Base-by-base conservation (phyloP, 2,797 vertebrate genomes). In the Luscinia luscinia region DNA sequence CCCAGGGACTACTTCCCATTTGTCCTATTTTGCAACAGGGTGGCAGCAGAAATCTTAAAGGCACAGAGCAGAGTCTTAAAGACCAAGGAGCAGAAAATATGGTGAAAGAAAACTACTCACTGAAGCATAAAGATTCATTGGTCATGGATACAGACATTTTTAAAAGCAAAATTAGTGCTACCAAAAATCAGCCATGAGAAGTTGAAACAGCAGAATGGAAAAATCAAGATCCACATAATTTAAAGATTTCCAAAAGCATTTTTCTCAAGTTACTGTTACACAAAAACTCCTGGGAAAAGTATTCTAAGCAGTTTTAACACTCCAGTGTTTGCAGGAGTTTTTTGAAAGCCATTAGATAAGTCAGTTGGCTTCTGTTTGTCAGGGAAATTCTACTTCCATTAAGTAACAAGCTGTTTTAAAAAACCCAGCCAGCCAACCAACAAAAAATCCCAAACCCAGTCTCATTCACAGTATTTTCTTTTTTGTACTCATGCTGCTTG, bases 251-350 rank as follows among this genome's bases (percentile, higher is more conserved):
- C 66, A 70, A 40, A 67, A 23, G 45, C 67, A 11, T 70, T 92
- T 70, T 86, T 68, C 46, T 87, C 34, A 84, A 73, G 73, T 88
- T 88, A 81, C 55, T 73, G 54, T 91, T 92, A 75, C 4, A 89
- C 36, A 72, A 78, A 89, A 62, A 23, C 26, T 66, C 23, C 66
- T 30, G 12, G 3, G 61, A 75, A 10, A 43, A 32, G 14, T 14
- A 21, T 41, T 85, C 34, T 68, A 41, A 55, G 36, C 59, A 75
- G 19, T 72, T 92, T 58, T 55, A 89, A 69, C 9, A 27, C 8
- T 54, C 14, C 34, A 54, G 9, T 52, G 40, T 66, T 85, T 24
- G 36, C 66, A 83, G 24, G 14, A 76, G 18, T 27, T 23, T 91
- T 91, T 51, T 66, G 46, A 84, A 93, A 91, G 43, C 30, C 34